Base-by-base conservation (phyloP, 2,797 vertebrate genomes). In the Ptychadena robeensis region DNA sequence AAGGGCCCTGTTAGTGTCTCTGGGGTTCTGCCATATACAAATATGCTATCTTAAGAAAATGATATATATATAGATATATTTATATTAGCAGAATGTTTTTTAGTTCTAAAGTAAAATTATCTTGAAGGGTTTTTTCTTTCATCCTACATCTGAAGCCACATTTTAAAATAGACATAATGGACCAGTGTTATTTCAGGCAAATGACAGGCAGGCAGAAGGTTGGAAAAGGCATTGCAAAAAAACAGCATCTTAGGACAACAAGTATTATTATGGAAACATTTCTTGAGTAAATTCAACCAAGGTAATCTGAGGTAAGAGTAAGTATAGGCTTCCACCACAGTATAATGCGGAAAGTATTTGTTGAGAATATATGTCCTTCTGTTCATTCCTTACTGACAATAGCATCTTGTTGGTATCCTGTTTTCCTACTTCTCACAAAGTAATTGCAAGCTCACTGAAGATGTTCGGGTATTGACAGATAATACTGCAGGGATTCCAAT, bases 391-490 rank as follows among this genome's bases (percentile, higher is more conserved):
- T 9, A 25, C 7, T 28, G 27, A 61, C 59, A 61, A 25, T 61
- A 28, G n/a, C 27, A 61, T 25, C 22, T 18, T 15, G 48, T 57
- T 25, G n/a, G 8, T 15, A 15, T 32, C 44, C 30, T 37, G 38
- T 34, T 57, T 66, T 59, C 31, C 40, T 25, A 53, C 65, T 68
- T 64, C 63, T 31, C 10, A 27, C 37, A 81, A 65, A 30, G 37
- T 66, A 65, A 65, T 40, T 44, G 69, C n/a, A 30, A 48, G 31
- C 31, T 68, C 44, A 70, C 48, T 37, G 53, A 40, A 83, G 61
- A 69, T 63, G 35, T 73, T 70, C 79, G 28, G 69, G 72, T 79
- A 67, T 65, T 79, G 75, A 79, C 68, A 79, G 68, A 67, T 40
- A 31, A 65, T 57, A 79, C 57, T 31, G 40, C 32, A 66, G 68